Evolutionary conservation across 2,888 invertebrate genomes (phyloP).

Genomic region (Miltochrista miniata): DNA sequence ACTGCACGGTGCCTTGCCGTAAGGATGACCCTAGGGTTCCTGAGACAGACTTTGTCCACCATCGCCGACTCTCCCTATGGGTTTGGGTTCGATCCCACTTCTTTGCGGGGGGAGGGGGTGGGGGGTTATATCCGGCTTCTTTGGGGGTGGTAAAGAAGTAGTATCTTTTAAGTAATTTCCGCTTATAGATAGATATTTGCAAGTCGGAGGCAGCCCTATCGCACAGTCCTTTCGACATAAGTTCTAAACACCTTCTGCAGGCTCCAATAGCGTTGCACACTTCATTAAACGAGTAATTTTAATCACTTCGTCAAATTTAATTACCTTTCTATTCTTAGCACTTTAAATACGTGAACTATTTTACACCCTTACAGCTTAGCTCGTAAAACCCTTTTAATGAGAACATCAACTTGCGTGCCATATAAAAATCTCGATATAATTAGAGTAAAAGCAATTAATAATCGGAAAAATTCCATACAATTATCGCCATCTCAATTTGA

Average conservation of each 20-base stretch:
- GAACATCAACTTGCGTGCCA: background rate
- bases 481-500: constrained; percentile 1
- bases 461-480: constrained; percentile 2
- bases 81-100: no score
- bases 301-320: background rate
- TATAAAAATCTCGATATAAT: constrained; percentile 1
- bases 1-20: no score
- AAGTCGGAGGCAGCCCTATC: no score
- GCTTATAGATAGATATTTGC: no score
- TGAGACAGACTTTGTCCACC: no score
- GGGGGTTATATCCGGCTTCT: no score
- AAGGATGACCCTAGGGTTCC: no score
- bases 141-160: no score
- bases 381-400: constrained; percentile 1
- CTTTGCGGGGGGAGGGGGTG: no score
- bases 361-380: background rate
- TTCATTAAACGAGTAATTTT: background rate
- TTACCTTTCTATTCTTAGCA: constrained; percentile 1
- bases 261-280: background rate
- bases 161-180: no score
- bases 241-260: background rate
- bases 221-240: no score
- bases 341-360: constrained; percentile 1
- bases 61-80: no score
- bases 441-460: constrained; percentile 1